phyloP scores from a whole-genome alignment of 2,797 vertebrate species.

The Sternotherus odoratus region DNA sequence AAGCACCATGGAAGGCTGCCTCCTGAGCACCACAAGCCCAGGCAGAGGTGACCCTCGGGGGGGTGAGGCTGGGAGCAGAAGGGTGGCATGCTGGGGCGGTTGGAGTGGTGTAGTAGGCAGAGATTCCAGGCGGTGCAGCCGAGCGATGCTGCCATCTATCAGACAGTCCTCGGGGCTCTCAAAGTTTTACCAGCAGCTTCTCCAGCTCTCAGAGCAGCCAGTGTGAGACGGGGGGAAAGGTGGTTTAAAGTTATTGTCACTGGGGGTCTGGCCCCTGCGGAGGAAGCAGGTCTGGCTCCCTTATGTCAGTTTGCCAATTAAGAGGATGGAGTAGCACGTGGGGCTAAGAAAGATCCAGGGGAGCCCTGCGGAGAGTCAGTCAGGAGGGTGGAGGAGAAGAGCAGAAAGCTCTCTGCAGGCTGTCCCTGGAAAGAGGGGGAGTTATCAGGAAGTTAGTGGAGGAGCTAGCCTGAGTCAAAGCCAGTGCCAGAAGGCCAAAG shows the following conservation, averaged over 20 bases:
- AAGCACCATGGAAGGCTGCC: background rate
- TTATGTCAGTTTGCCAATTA: background rate
- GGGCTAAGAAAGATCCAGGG: background rate
- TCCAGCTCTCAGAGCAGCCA: background rate
- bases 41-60: no score
- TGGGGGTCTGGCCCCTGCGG: no score
- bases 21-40: background rate
- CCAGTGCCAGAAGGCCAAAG: background rate
- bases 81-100: background rate
- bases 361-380: background rate
- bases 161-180: background rate
- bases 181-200: fast-evolving
- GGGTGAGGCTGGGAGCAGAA: background rate
- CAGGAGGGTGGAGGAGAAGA: background rate
- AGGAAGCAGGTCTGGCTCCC: background rate
- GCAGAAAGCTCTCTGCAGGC: background rate
- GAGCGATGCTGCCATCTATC: background rate
- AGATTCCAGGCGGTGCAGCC: background rate
- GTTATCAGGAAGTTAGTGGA: no score
- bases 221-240: background rate
- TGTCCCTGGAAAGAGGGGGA: background rate
- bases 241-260: background rate
- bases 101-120: background rate
- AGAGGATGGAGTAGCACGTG: background rate
- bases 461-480: background rate